A percentile compares a stretch with the other conserved stretches of the same genome.
Conservation (phyloP, 2,888 invertebrate genomes). For the Apeira syringaria region DNA sequence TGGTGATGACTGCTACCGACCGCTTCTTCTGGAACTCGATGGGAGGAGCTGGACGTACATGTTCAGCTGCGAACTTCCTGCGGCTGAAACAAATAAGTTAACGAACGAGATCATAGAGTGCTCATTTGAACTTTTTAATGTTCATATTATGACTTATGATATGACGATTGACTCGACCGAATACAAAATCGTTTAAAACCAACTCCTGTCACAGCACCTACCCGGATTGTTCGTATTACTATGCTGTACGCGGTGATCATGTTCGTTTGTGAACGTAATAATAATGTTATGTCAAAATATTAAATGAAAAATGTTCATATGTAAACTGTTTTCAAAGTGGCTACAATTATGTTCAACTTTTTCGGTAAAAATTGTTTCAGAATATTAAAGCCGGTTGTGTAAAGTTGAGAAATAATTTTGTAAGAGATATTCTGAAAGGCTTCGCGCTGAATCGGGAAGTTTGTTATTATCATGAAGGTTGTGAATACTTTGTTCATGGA, state of each 20-base stretch:
- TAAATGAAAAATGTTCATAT: constrained; percentile 43
- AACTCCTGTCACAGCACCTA: no score
- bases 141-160: no score
- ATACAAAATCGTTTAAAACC: no score
- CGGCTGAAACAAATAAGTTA: no score
- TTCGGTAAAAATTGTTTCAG: constrained; percentile 26
- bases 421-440: constrained; percentile 2
- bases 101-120: no score
- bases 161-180: no score
- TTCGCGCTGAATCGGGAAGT: neutral
- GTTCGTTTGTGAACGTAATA: constrained; percentile 35
- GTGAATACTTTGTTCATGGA: neutral
- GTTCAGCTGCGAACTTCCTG: no score
- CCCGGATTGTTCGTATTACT: no score
- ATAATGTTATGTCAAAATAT: constrained; percentile 40
- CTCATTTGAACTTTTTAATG: no score
- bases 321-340: constrained; percentile 48
- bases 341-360: constrained; percentile 36
- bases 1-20: no score
- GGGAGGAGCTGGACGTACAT: no score
- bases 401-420: constrained; percentile 6
- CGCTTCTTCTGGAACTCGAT: no score
- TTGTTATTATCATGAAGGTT: neutral
- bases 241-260: constrained; percentile 22
- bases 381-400: constrained; percentile 17